phyloP scores from a whole-genome alignment of 2,888 invertebrate species.

The Andrena flavipes region DNA sequence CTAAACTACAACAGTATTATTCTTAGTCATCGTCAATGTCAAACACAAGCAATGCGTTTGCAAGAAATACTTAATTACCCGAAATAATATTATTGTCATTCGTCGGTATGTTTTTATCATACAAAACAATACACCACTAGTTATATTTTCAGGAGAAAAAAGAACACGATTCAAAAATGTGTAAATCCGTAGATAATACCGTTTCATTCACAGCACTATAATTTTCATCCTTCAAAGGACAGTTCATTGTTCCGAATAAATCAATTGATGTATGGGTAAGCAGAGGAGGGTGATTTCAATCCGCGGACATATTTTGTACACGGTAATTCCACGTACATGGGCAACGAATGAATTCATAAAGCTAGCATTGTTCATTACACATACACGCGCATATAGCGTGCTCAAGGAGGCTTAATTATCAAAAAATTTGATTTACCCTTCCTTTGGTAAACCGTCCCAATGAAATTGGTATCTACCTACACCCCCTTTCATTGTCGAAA shows the following conservation, averaged over 20 bases:
- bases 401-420: constrained; percentile 39
- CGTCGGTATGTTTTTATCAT: neutral
- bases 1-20: neutral
- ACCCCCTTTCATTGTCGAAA: constrained; percentile 3
- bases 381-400: too few species aligned
- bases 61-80: neutral
- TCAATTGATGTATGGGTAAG: constrained; percentile 8
- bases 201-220: neutral
- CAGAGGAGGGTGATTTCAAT: neutral
- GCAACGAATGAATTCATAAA: constrained; percentile 27
- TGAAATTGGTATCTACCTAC: neutral
- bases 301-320: constrained; percentile 8
- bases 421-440: constrained; percentile 50
- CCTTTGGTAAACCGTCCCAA: neutral
- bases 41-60: neutral
- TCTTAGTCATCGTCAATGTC: neutral
- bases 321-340: constrained; percentile 1
- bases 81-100: neutral
- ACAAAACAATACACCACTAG: neutral
- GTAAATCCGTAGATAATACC: neutral
- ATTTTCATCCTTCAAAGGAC: neutral
- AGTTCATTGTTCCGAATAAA: constrained; percentile 17
- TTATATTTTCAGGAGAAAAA: neutral
- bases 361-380: constrained; percentile 13
- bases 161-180: neutral